These are phyloP conservation scores for Crematogaster levior DNA, from an alignment of 2,888 invertebrate species.

Conservation along the genomic window DNA sequence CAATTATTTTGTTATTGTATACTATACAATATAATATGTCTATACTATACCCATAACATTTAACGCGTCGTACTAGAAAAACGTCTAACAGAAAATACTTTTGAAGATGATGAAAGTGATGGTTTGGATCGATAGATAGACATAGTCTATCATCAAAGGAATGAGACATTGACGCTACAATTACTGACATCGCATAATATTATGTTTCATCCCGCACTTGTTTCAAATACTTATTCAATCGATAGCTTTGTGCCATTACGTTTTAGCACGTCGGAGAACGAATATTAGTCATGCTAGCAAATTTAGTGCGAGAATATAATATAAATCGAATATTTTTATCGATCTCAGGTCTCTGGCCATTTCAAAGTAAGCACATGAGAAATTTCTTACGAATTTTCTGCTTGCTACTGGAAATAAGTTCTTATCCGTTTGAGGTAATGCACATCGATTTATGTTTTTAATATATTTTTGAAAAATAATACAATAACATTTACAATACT, in stretches of 20 bases:
- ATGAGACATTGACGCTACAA: no score
- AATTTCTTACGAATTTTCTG: not conserved
- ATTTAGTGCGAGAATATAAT: slow-evolving; percentile 17
- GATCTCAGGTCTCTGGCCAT: slow-evolving; percentile 9
- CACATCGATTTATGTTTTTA: not conserved
- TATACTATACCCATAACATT: not conserved
- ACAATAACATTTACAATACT: no score
- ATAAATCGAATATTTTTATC: slow-evolving; percentile 10
- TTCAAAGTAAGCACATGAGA: not conserved
- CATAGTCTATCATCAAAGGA: no score
- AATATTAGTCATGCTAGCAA: not conserved
- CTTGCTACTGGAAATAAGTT: slow-evolving; percentile 18
- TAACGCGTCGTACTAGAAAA: not conserved
- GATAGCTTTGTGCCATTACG: not conserved
- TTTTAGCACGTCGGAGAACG: not conserved
- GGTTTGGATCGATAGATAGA: no score
- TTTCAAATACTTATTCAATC: no score
- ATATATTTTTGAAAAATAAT: not conserved
- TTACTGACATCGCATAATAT: not conserved
- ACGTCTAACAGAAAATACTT: not conserved
- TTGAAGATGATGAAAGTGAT: no score
- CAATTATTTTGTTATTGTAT: not conserved
- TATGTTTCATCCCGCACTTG: not conserved
- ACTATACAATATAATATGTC: not conserved
- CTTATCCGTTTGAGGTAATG: slow-evolving; percentile 14